phyloP scores from a whole-genome alignment of 2,888 invertebrate genomes.

The Sinohyriopsis cumingii region DNA sequence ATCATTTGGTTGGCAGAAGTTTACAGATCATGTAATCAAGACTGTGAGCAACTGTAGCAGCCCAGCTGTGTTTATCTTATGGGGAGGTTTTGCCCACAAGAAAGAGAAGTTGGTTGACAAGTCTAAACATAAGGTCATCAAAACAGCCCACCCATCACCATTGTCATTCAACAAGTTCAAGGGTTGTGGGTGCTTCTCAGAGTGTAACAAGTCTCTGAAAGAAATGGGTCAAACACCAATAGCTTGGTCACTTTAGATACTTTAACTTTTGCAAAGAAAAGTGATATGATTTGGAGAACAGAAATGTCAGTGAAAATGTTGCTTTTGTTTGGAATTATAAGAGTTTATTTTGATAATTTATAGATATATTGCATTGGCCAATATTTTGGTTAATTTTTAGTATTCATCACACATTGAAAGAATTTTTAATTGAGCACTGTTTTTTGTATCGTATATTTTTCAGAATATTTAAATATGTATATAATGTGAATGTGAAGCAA shows the following conservation, averaged over 20 bases:
- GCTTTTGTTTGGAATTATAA: background rate
- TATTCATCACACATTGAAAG: too few species aligned
- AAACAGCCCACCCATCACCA: slow-evolving; percentile 68
- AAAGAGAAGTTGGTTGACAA: slow-evolving; percentile 61
- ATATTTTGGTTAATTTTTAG: too few species aligned
- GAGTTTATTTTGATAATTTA: background rate
- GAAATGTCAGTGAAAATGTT: background rate
- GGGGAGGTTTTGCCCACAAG: slow-evolving; percentile 68
- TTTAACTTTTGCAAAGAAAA: slow-evolving; percentile 3
- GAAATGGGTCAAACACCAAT: slow-evolving; percentile 46
- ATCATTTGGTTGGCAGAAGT: slow-evolving; percentile 64
- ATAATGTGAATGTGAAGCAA: too few species aligned
- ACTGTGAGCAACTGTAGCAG: slow-evolving; percentile 46
- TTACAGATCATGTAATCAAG: slow-evolving; percentile 64
- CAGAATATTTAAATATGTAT: too few species aligned
- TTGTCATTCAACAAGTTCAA: slow-evolving; percentile 61
- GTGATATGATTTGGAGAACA: background rate
- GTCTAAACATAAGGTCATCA: slow-evolving; percentile 57
- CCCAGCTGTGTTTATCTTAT: slow-evolving; percentile 64
- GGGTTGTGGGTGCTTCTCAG: slow-evolving; percentile 64
- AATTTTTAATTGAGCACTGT: too few species aligned
- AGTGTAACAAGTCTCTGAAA: slow-evolving; percentile 50
- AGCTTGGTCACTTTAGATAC: slow-evolving; percentile 58
- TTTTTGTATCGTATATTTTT: too few species aligned
- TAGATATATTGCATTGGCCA: background rate